These are phyloP conservation scores for Hippocampus zosterae DNA, from an alignment of 2,113 vertebrate species.

Conservation along the genomic window DNA sequence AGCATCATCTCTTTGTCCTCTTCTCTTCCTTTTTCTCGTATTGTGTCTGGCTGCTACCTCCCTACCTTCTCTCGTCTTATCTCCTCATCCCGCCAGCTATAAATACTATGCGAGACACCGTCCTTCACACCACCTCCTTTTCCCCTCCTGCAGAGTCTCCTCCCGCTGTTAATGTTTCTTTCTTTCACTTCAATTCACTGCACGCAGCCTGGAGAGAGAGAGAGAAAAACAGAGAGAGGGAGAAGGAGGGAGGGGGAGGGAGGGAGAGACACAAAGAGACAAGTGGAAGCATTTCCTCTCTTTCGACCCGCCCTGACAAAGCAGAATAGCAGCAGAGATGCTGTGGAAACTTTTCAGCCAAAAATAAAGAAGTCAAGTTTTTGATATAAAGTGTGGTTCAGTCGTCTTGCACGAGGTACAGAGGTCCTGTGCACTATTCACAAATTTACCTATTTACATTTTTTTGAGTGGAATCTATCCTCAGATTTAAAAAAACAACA, in stretches of 20 bases:
- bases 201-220: slow-evolving; percentile 15
- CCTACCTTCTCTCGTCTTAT: slow-evolving; percentile 23
- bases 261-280: slow-evolving; percentile 3
- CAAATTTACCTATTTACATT: background rate
- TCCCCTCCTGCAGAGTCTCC: slow-evolving; percentile 27
- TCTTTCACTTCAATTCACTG: slow-evolving; percentile 33
- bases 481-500: background rate
- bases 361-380: slow-evolving; percentile 3
- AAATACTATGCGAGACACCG: slow-evolving; percentile 46
- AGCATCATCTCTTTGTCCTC: slow-evolving; percentile 53
- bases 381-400: background rate
- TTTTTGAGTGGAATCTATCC: background rate
- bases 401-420: background rate
- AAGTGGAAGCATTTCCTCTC: slow-evolving; percentile 7
- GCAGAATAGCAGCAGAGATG: slow-evolving; percentile 16
- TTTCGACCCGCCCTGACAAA: slow-evolving; percentile 14
- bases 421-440: background rate
- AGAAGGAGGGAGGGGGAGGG: slow-evolving; percentile 8
- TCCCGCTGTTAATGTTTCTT: slow-evolving; percentile 41
- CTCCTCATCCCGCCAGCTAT: slow-evolving; percentile 54
- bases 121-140: slow-evolving; percentile 24
- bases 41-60: slow-evolving; percentile 44
- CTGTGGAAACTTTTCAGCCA: slow-evolving; percentile 36
- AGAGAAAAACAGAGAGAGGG: slow-evolving; percentile 5
- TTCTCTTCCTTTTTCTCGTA: slow-evolving; percentile 37